phyloP scores from a whole-genome alignment of 2,888 invertebrate species.

The Synanthedon tipuliformis region DNA sequence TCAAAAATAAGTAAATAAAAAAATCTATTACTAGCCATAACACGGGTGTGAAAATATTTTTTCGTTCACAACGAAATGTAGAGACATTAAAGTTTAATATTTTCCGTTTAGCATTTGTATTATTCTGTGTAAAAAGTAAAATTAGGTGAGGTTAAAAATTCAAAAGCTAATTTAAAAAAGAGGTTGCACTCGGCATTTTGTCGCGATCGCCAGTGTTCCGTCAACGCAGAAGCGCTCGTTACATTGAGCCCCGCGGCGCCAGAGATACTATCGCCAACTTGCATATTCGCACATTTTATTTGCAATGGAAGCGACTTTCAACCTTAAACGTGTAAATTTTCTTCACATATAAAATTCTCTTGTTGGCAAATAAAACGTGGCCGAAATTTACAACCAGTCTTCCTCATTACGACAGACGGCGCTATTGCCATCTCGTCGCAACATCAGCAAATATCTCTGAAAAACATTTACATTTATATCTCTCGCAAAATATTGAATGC shows the following conservation, averaged over 20 bases:
- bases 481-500: conserved; percentile 32
- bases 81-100: too few relatives aligned
- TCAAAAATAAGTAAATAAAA: too few relatives aligned
- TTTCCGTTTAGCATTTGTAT: too few relatives aligned
- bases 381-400: conserved; percentile 36
- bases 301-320: conserved; percentile 24
- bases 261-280: conserved; percentile 30
- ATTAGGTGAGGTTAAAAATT: conserved; percentile 17
- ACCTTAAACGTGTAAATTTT: conserved; percentile 24
- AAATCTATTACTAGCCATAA: too few relatives aligned
- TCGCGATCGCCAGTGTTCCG: conserved; percentile 36
- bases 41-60: too few relatives aligned
- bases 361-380: conserved; percentile 12
- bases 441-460: conserved; percentile 48
- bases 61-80: too few relatives aligned
- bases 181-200: conserved; percentile 30
- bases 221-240: conserved; percentile 46
- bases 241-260: conserved; percentile 51
- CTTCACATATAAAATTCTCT: conserved; percentile 7
- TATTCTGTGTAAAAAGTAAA: too few relatives aligned
- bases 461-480: conserved; percentile 49
- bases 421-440: conserved; percentile 49
- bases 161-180: conserved; percentile 42
- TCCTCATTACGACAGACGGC: conserved; percentile 57
- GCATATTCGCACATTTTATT: conserved; percentile 22